A percentile compares a stretch with the other conserved stretches of the same genome.
Conservation (phyloP, 2,113 vertebrate genomes). For the Neodon shergylaensis region DNA sequence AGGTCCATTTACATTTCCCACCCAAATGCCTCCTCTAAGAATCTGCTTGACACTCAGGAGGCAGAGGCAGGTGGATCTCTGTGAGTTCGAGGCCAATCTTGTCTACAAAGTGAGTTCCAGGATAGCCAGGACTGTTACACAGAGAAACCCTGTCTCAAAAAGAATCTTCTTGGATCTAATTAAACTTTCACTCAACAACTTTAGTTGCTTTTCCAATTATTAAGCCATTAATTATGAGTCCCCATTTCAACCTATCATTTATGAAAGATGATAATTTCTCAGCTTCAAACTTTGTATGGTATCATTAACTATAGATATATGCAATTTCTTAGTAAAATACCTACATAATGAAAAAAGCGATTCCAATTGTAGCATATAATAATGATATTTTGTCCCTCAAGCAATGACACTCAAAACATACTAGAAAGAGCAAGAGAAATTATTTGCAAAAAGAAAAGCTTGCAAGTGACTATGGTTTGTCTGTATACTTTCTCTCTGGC, state of each 20-base stretch:
- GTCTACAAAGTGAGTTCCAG: background rate
- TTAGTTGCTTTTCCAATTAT: background rate
- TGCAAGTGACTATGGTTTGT: constrained; percentile 17
- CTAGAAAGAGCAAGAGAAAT: constrained; percentile 8
- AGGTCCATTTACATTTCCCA: background rate
- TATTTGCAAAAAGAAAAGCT: constrained; percentile 6
- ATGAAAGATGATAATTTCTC: constrained; percentile 35
- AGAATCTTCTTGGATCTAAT: background rate
- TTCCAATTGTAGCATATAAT: background rate
- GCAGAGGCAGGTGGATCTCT: background rate
- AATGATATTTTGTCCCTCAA: constrained; percentile 25
- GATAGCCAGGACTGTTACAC: background rate
- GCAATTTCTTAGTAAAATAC: constrained; percentile 23
- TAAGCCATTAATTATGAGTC: constrained; percentile 7
- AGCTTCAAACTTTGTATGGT: constrained; percentile 28
- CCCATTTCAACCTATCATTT: background rate
- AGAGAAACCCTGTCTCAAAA: background rate
- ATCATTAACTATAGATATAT: constrained; percentile 4
- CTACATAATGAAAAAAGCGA: background rate
- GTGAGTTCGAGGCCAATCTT: background rate
- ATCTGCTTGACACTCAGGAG: background rate
- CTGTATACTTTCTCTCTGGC: constrained; percentile 28
- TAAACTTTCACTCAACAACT: background rate
- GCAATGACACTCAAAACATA: constrained; percentile 34
- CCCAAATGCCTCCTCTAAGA: background rate